Evolutionary conservation across 2,113 vertebrate genomes (phyloP).

Genomic region (Colistium nudipinnis): DNA sequence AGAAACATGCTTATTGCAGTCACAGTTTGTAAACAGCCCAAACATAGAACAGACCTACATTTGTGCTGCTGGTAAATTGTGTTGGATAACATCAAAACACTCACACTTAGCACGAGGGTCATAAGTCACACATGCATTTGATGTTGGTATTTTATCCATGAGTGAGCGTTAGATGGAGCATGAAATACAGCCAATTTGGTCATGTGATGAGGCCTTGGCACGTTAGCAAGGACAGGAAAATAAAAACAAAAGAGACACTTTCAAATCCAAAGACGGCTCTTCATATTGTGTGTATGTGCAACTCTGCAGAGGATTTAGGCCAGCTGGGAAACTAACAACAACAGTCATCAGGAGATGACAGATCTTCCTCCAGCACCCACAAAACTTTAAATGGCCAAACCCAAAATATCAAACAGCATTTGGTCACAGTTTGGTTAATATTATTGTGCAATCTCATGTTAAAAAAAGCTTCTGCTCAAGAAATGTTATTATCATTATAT

Average conservation of each 20-base stretch:
- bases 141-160: constrained; percentile 23
- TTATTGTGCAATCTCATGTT: not conserved
- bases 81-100: constrained; percentile 10
- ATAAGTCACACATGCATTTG: not conserved
- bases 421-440: not conserved
- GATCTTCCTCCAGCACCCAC: not conserved
- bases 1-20: not conserved
- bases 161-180: constrained; percentile 24
- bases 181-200: constrained; percentile 20
- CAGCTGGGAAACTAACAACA: constrained; percentile 3
- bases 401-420: not conserved
- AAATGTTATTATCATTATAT: no score
- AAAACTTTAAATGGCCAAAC: not conserved
- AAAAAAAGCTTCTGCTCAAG: not conserved
- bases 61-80: not conserved
- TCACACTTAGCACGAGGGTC: not conserved
- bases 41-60: not conserved
- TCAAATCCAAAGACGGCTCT: not conserved
- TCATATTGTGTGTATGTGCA: no score
- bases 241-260: not conserved
- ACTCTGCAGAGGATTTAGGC: not conserved
- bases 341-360: no score
- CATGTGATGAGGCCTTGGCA: constrained; percentile 59
- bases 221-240: constrained; percentile 12
- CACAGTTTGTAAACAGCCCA: not conserved